A percentile compares a stretch with the other conserved stretches of the same genome.
Conservation (phyloP, 2,797 vertebrate species). For the Alcedo quadribrachys region DNA sequence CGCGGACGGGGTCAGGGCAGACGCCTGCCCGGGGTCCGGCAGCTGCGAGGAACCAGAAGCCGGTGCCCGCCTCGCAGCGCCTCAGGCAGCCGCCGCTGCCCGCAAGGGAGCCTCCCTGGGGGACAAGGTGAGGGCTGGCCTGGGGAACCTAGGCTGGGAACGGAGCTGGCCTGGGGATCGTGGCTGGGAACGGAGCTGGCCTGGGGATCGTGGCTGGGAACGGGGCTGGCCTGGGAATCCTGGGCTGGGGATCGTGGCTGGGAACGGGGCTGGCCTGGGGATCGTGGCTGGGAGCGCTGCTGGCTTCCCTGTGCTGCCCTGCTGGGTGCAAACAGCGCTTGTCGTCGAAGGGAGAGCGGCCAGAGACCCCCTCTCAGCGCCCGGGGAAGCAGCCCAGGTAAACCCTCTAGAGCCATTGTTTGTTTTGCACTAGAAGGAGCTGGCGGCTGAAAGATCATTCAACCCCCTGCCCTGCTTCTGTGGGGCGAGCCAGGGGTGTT, state of each 20-base stretch:
- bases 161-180: not conserved
- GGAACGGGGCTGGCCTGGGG: not conserved
- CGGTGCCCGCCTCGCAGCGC: accelerated
- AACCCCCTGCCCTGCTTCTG: not conserved
- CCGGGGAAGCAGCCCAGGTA: not conserved
- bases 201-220: accelerated
- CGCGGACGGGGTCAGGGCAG: not conserved
- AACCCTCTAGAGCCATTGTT: not conserved
- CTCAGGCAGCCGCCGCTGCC: accelerated
- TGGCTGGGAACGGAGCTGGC: too few relatives aligned
- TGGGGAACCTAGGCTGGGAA: accelerated
- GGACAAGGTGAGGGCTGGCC: not conserved
- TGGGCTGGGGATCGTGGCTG: not conserved
- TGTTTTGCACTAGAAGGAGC: not conserved
- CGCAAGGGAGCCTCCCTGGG: not conserved
- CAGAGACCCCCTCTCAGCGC: not conserved
- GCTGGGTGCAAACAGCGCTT: not conserved
- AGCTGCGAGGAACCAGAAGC: not conserved
- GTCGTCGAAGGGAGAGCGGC: not conserved
- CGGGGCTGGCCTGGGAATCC: too few relatives aligned
- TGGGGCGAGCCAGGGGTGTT: not conserved
- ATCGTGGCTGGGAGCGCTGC: not conserved
- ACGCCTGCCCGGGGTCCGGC: not conserved
- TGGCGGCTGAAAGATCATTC: not conserved
- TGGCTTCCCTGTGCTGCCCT: not conserved